Evolutionary conservation across 2,888 invertebrate species (phyloP).

Genomic region (Andricus quercusramuli): DNA sequence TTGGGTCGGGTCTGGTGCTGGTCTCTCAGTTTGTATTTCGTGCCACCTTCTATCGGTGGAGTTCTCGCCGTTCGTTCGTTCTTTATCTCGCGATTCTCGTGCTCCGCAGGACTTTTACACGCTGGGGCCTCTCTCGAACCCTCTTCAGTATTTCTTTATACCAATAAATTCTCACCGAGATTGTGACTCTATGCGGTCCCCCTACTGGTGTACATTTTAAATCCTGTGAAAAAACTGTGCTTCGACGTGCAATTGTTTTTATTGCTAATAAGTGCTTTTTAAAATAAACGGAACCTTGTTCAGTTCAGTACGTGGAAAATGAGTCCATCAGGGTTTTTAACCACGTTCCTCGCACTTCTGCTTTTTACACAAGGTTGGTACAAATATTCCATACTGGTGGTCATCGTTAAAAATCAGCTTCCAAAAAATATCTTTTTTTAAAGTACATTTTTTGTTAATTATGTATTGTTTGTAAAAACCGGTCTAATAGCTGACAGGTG

Average conservation of each 20-base stretch:
- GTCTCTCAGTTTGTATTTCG: constrained; percentile 69
- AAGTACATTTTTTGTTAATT: not conserved
- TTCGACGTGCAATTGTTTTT: constrained; percentile 21
- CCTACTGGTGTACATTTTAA: not conserved
- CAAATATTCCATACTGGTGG: not conserved
- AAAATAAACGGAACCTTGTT: constrained; percentile 1
- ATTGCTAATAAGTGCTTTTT: constrained; percentile 19
- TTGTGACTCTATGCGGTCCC: not conserved
- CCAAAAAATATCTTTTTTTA: not conserved
- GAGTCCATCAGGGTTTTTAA: constrained; percentile 17
- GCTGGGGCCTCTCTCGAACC: not conserved
- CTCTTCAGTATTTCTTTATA: not conserved
- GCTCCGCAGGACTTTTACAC: not conserved
- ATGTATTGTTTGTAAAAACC: not conserved
- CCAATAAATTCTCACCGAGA: not conserved
- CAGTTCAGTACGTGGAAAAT: not conserved
- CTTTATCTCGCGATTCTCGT: not conserved
- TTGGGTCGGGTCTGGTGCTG: not conserved
- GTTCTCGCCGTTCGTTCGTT: not conserved
- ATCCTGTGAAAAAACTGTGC: constrained; percentile 19
- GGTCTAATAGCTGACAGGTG: not conserved
- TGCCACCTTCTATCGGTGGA: constrained; percentile 58
- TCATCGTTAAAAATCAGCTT: not conserved
- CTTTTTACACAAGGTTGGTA: constrained; percentile 19
- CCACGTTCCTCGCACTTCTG: constrained; percentile 7